Percentiles rank a stretch among this genome's conserved stretches.
These are phyloP conservation scores for Sitta europaea DNA, from an alignment of 2,113 vertebrate genomes.

Conservation along the genomic window DNA sequence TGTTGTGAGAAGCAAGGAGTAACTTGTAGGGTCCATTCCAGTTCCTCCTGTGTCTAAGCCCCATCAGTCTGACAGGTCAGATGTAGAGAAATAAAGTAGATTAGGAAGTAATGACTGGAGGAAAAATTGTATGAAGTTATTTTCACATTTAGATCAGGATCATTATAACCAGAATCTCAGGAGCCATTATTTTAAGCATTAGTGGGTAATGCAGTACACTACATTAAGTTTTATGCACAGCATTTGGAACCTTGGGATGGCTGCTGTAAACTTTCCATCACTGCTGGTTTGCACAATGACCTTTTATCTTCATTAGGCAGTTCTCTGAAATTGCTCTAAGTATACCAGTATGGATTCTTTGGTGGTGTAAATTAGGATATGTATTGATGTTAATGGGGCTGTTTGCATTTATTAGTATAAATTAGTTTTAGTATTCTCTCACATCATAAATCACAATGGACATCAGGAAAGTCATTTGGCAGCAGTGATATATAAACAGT, in stretches of 20 bases:
- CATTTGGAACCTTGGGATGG: not conserved
- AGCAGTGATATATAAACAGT: not conserved
- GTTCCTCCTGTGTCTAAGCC: not conserved
- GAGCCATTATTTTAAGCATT: conserved; percentile 17
- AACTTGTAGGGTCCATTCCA: not conserved
- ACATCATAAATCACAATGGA: not conserved
- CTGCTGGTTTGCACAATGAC: not conserved
- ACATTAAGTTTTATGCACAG: conserved; percentile 41
- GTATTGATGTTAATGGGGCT: not conserved
- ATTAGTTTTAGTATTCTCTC: not conserved
- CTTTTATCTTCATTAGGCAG: conserved; percentile 35
- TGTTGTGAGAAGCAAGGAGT: not conserved
- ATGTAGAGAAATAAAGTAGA: not conserved
- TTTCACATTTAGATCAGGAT: not conserved
- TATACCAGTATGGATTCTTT: not conserved
- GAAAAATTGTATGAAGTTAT: not conserved
- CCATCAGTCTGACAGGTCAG: not conserved
- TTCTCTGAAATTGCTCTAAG: not conserved
- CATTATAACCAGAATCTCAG: not conserved
- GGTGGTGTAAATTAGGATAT: not conserved
- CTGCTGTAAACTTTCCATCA: conserved; percentile 11
- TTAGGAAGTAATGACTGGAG: not conserved
- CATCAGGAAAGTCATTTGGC: not conserved
- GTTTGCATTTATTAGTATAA: conserved; percentile 12
- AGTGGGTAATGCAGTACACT: not conserved